These are phyloP conservation scores for Oryctes rhinoceros DNA, from an alignment of 1,140 invertebrate genomes.

Conservation along the genomic window DNA sequence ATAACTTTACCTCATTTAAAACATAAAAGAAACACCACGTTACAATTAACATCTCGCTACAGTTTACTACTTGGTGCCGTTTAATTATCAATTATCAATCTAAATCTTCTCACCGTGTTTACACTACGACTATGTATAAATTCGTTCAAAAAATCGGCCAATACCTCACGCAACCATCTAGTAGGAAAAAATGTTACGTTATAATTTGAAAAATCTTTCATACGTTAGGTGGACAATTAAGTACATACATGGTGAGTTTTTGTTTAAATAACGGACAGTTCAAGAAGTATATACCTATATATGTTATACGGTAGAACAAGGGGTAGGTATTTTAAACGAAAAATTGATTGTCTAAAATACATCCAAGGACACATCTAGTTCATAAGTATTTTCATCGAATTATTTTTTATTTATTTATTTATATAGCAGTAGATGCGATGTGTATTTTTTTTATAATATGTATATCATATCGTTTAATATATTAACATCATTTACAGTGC, in stretches of 20 bases:
- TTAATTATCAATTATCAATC: not conserved
- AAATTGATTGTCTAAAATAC: slow-evolving; percentile 46
- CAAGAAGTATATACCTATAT: not conserved
- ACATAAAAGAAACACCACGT: too few relatives aligned
- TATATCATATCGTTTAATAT: not conserved
- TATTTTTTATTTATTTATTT: not conserved
- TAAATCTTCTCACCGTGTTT: not conserved
- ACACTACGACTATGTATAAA: not conserved
- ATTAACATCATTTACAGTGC: not conserved
- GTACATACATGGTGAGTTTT: not conserved
- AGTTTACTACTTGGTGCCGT: not conserved
- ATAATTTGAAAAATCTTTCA: not conserved
- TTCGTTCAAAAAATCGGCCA: not conserved
- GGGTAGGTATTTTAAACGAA: slow-evolving; percentile 25
- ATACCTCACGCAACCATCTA: not conserved
- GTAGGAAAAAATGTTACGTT: not conserved
- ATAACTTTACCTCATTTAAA: too few relatives aligned
- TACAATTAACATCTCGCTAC: not conserved
- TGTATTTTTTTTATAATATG: slow-evolving; percentile 3
- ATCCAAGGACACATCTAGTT: slow-evolving; percentile 41
- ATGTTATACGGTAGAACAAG: not conserved
- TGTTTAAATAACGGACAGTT: not conserved
- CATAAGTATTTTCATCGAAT: slow-evolving; percentile 41
- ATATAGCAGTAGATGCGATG: not conserved
- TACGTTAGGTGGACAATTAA: not conserved